Conservation (phyloP, 2,888 invertebrate species). For the Agonopterix subpropinquella region DNA sequence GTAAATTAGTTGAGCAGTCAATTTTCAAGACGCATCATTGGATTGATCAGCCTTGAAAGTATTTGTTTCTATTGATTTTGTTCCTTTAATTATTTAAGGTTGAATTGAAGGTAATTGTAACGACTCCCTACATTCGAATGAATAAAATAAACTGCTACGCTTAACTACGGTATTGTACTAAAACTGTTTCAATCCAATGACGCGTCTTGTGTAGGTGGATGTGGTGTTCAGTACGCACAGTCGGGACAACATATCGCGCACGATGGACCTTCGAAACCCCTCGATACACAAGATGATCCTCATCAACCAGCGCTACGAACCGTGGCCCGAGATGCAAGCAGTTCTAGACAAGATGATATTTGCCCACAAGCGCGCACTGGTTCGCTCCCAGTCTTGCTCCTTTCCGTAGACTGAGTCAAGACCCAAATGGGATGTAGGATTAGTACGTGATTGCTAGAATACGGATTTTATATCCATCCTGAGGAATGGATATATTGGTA, state of each 20-base stretch:
- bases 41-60: background rate
- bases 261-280: conserved; percentile 57
- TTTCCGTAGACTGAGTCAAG: background rate
- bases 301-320: conserved; percentile 54
- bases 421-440: no score
- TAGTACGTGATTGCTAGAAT: no score
- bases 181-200: background rate
- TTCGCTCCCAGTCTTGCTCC: conserved; percentile 32
- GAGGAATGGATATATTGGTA: no score
- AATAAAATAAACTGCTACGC: no score
- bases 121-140: no score
- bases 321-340: conserved; percentile 56
- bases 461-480: no score
- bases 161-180: no score
- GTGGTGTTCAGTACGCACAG: conserved; percentile 36
- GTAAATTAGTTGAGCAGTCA: no score
- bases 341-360: conserved; percentile 48
- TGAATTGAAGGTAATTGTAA: no score
- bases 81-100: no score
- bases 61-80: background rate
- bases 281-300: conserved; percentile 41
- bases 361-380: conserved; percentile 33
- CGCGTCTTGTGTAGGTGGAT: conserved; percentile 41
- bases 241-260: conserved; percentile 44
- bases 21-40: conserved; percentile 5